These are phyloP conservation scores for Selene dorsalis DNA, from an alignment of 2,797 vertebrate genomes.

Conservation along the genomic window DNA sequence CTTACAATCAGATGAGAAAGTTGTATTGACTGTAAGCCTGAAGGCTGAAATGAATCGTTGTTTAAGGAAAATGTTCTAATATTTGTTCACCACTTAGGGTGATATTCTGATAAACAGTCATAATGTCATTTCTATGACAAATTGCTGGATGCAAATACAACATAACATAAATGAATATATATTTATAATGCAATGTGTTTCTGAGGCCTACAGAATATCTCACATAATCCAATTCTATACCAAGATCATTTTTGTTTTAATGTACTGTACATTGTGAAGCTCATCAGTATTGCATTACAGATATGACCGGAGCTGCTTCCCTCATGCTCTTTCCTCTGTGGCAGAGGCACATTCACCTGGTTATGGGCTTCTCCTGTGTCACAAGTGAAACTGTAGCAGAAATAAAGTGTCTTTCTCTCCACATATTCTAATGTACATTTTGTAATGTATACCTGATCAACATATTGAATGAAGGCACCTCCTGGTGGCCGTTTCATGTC, in stretches of 20 bases:
- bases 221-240: not conserved
- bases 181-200: not conserved
- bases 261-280: not conserved
- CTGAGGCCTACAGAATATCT: not conserved
- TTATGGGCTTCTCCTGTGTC: not conserved
- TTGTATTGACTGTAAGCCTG: not conserved
- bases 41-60: not conserved
- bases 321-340: not conserved
- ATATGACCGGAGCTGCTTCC: not conserved
- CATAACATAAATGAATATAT: not conserved
- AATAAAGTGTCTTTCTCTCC: not conserved
- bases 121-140: not conserved
- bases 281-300: too few relatives aligned
- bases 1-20: not conserved
- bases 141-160: not conserved
- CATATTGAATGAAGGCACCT: constrained; percentile 55
- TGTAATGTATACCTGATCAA: not conserved
- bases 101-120: not conserved
- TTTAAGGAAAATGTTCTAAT: not conserved
- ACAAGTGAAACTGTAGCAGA: not conserved
- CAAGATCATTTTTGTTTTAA: not conserved
- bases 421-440: too few relatives aligned
- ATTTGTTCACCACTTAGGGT: not conserved
- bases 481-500: constrained; percentile 55
- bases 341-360: not conserved